Conservation (phyloP, 2,797 vertebrate genomes). For the Notolepis coatsorum region DNA sequence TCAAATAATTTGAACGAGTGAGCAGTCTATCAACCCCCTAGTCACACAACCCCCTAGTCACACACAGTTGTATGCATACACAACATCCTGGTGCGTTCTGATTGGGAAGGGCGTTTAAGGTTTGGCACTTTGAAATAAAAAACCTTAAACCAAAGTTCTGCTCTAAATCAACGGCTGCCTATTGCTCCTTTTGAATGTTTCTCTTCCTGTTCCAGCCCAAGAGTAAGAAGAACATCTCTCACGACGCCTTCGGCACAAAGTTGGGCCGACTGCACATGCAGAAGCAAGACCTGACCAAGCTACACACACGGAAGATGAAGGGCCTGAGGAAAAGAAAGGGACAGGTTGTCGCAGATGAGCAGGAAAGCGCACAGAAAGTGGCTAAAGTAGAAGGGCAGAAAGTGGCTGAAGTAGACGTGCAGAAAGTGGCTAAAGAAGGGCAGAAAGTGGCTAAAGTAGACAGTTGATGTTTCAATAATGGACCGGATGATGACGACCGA, state of each 20-base stretch:
- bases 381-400: constrained; percentile 79
- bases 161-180: too few species aligned
- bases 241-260: constrained; percentile 90
- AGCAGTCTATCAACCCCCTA: too few species aligned
- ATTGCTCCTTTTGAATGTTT: too few species aligned
- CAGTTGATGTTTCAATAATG: constrained; percentile 41
- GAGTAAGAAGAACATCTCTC: constrained; percentile 98
- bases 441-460: constrained; percentile 82
- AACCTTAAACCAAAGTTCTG: too few species aligned
- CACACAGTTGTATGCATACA: too few species aligned
- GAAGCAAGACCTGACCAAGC: constrained; percentile 92
- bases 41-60: too few species aligned
- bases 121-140: too few species aligned
- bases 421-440: constrained; percentile 85
- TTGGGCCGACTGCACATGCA: constrained; percentile 96
- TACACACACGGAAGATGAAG: constrained; percentile 95
- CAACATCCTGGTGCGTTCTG: too few species aligned
- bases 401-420: constrained; percentile 59
- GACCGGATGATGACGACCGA: too few species aligned
- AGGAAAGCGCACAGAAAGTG: constrained; percentile 74
- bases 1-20: too few species aligned
- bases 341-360: constrained; percentile 47
- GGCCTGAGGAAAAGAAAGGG: constrained; percentile 91
- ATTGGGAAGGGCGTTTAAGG: too few species aligned
- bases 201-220: constrained; percentile 80